Conservation (phyloP, 2,113 vertebrate genomes). For the Scopus umbretta region DNA sequence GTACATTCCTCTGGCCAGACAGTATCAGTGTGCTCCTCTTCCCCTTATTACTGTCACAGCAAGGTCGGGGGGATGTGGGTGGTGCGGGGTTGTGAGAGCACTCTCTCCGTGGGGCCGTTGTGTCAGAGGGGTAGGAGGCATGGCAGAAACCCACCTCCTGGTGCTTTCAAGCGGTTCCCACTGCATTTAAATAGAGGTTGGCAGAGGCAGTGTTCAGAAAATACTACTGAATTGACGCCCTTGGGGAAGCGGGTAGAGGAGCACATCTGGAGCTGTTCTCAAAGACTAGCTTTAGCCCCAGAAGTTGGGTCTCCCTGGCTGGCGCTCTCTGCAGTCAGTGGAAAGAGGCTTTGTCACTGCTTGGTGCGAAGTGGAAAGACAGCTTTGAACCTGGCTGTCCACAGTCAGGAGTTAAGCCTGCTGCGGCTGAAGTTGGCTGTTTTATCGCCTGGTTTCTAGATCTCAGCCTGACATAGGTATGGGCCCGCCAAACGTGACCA, state of each 20-base stretch:
- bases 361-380: not conserved
- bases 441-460: not conserved
- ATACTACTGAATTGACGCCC: not conserved
- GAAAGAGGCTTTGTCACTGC: not conserved
- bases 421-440: not conserved
- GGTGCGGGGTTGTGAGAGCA: not conserved
- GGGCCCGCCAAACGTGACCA: not conserved
- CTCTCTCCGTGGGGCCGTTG: not conserved
- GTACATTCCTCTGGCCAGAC: not conserved
- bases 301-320: not conserved
- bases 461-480: not conserved
- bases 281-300: not conserved
- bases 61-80: not conserved
- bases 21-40: not conserved
- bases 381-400: not conserved
- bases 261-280: not conserved
- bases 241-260: not conserved
- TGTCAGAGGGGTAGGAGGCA: not conserved
- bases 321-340: not conserved
- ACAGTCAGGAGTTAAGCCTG: not conserved
- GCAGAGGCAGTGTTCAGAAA: not conserved
- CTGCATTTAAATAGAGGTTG: not conserved
- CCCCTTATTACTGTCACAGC: not conserved
- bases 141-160: not conserved
- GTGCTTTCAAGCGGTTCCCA: not conserved